Base-by-base conservation (phyloP, 2,797 vertebrate genomes). In the Anniella stebbinsi region DNA sequence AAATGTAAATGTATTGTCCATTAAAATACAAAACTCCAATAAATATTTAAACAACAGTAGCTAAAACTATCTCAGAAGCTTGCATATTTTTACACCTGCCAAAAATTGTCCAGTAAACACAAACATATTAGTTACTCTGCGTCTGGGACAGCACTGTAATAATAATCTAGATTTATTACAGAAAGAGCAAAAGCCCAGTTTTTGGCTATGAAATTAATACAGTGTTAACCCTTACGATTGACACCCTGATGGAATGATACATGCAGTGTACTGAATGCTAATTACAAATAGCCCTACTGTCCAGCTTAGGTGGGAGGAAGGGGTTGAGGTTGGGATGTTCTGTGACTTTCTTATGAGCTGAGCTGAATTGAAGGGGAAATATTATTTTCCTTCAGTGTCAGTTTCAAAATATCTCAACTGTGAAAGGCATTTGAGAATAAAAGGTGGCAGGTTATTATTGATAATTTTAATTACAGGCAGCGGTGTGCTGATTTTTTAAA, bases 101-200 rank as follows among this genome's bases (percentile, higher is more conserved):
- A 3, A 41, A n/a, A 41, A 66, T 66, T 25, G 4, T 67, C 38
- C 51, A 48, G 48, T 69, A 69, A 69, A 48, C 28, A 41, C 33
- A 81, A 57, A 67, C 28, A 45, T 6, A 69, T 67, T 84, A 69
- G 33, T n/a, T 21, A 75, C 10, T 45, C n/a, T 18, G 11, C 11
- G 36, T 48, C 54, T 88, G 87, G 3, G 66, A 36, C 66, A 66
- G 12, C 21, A 25, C 18, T 57, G 45, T 75, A 73, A 63, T 5
- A 15, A 73, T 30, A 66, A 41, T 63, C 33, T 41, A 0, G 92
- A 92, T 95, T 94, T 93, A 80, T 70, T 69, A 21, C 86, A 75
- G 69, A 92, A 93, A 92, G 81, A 86, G 91, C 91, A 87, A 33
- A 80, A 80, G 66, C 5, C 48, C 91, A 87, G 67, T 87, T 94